Evolutionary conservation across 2,113 vertebrate genomes (phyloP), one percentile per base, ranked within the genome.

Genomic region (Ammodytes dubius): DNA sequence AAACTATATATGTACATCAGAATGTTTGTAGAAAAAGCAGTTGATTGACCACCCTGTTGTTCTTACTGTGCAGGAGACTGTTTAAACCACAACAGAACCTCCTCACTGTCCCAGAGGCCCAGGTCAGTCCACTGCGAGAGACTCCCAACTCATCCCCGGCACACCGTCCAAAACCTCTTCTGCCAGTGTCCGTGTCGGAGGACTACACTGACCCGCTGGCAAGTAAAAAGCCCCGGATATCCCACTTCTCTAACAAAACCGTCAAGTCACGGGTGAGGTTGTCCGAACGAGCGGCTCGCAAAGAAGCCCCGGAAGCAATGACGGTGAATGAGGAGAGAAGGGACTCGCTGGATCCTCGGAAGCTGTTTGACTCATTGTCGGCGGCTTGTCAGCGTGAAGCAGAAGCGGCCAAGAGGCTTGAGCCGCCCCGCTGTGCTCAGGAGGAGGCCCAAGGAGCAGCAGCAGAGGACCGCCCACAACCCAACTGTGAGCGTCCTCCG

Each of bases 181-280:
- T 77, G 0, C 89, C 92, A 3, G 27, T 27, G 27, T 27, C 27
- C 1, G 27, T 27, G 27, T 27, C 27, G 27, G 81, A 93, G 61
- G 97, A 98, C 2, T 96, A 97, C 83, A 96, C 95, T 0, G 97
- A 98, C 81, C 96, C 97, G 0, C 65, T 97, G 80, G 89, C 91
- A 83, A 96, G 77, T 84, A 99, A 97, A 89, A 97, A 96, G 82
- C 96, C 95, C 69, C 88, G 97, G 83, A 96, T 98, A 56, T 98
- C 97, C 0, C 97, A 95, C 64, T 53, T 97, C 68, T 86, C 95
- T 3, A 94, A 95, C 84, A 95, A 96, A 74, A 79, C 89, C 0
- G 95, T 95, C 70, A 95, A 93, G 69, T 56, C 66, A 0, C 54
- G 50, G 19, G 56, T 82, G 39, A 93, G 74, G 3, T 60, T 86